Conservation (phyloP, 2,797 vertebrate genomes). For the Schizothorax lantsangensis region DNA sequence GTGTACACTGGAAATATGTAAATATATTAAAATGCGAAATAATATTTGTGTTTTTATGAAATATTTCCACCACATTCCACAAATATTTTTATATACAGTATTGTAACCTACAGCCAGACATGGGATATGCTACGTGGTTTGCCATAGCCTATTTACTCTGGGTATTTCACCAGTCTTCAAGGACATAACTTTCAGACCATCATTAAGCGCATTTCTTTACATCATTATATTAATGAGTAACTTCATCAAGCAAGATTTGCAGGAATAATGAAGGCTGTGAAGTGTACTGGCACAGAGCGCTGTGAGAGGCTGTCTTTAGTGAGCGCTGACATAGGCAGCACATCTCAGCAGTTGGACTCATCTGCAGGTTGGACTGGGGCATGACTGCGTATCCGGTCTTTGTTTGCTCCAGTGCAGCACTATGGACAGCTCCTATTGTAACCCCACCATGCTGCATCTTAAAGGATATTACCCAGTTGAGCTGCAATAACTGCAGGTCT, state of each 20-base stretch:
- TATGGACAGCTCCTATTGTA: conserved; percentile 76
- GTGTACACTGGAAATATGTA: background rate
- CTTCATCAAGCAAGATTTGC: background rate
- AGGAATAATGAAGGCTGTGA: background rate
- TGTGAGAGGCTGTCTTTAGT: conserved; percentile 30
- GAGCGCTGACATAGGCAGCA: background rate
- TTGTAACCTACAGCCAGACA: background rate
- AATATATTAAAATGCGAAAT: background rate
- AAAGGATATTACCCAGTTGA: background rate
- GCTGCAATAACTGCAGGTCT: conserved; percentile 1
- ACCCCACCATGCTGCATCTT: conserved; percentile 45
- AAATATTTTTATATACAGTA: too few relatives aligned
- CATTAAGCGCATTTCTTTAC: conserved; percentile 6
- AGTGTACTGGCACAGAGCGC: background rate
- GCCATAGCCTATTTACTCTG: too few relatives aligned
- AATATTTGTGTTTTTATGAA: background rate
- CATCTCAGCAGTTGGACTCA: conserved; percentile 48
- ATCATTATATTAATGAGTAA: conserved; percentile 28
- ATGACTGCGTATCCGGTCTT: conserved; percentile 63
- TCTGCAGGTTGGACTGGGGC: conserved; percentile 51
- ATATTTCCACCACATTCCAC: background rate
- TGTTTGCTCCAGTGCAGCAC: conserved; percentile 74
- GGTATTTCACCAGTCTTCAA: background rate
- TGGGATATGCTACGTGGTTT: background rate
- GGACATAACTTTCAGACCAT: conserved; percentile 17